Evolutionary conservation across 2,888 invertebrate genomes (phyloP).

Genomic region (Himalopsyche japonica): DNA sequence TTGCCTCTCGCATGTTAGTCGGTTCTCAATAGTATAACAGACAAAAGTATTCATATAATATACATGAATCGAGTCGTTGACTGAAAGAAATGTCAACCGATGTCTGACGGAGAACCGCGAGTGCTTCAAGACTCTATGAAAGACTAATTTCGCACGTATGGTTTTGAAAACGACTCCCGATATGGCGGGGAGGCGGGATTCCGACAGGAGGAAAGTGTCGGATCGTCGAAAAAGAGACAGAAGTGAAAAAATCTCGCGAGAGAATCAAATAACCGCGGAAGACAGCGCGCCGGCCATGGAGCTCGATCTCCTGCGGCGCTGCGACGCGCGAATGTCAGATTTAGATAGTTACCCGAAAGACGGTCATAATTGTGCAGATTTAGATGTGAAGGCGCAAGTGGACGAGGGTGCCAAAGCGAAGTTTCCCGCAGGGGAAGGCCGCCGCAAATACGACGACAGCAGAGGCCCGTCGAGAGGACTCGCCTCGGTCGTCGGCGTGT

Average conservation of each 20-base stretch:
- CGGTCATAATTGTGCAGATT: neutral
- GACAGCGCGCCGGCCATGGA: neutral
- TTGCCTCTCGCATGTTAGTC: neutral
- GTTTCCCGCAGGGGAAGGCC: neutral
- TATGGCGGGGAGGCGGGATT: neutral
- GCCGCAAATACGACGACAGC: slow-evolving; percentile 26
- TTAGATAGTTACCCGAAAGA: neutral
- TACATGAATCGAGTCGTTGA: neutral
- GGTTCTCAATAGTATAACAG: neutral
- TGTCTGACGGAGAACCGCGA: neutral
- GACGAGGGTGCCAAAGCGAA: neutral
- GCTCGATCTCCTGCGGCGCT: neutral
- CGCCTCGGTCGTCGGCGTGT: neutral
- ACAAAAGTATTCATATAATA: neutral
- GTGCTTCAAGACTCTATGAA: neutral
- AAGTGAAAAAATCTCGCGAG: neutral
- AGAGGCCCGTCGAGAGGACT: neutral
- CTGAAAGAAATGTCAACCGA: neutral
- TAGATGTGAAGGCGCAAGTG: neutral
- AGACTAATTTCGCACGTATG: neutral
- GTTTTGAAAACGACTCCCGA: neutral
- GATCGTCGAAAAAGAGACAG: neutral
- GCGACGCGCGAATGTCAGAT: neutral
- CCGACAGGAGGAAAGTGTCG: neutral
- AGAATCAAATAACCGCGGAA: neutral